Conservation (phyloP, 2,113 vertebrate species). For the Felis chaus region DNA sequence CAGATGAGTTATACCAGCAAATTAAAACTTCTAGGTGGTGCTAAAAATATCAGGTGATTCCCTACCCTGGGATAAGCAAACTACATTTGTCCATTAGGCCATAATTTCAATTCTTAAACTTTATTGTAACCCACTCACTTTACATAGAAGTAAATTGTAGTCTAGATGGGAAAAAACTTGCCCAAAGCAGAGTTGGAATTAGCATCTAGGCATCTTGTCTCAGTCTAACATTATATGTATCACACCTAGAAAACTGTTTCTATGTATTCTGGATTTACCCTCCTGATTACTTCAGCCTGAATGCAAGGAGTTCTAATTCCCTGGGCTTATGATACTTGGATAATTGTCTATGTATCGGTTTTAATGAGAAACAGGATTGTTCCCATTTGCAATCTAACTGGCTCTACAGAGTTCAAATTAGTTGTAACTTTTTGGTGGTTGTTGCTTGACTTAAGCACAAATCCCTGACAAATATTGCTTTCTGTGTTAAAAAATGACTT, state of each 20-base stretch:
- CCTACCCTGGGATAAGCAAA: neutral
- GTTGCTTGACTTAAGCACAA: neutral
- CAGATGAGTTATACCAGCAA: neutral
- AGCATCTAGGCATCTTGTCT: neutral
- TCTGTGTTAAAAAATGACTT: neutral
- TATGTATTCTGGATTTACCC: neutral
- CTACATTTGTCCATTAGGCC: neutral
- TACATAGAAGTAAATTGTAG: neutral
- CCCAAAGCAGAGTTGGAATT: neutral
- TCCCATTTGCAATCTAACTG: neutral
- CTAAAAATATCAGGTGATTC: neutral
- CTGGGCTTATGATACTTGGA: no score
- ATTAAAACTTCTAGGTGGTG: neutral
- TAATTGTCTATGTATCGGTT: neutral
- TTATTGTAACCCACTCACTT: neutral
- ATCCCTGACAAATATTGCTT: neutral
- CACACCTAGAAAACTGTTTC: neutral
- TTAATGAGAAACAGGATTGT: neutral
- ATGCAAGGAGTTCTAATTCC: neutral
- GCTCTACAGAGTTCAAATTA: neutral
- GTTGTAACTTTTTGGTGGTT: neutral
- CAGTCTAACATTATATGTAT: neutral
- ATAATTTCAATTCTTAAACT: neutral
- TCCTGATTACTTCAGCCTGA: neutral
- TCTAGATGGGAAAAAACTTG: neutral